Evolutionary conservation across 2,888 invertebrate species (phyloP), one percentile per base, ranked within the genome.

Genomic region (Apodemia duryi): DNA sequence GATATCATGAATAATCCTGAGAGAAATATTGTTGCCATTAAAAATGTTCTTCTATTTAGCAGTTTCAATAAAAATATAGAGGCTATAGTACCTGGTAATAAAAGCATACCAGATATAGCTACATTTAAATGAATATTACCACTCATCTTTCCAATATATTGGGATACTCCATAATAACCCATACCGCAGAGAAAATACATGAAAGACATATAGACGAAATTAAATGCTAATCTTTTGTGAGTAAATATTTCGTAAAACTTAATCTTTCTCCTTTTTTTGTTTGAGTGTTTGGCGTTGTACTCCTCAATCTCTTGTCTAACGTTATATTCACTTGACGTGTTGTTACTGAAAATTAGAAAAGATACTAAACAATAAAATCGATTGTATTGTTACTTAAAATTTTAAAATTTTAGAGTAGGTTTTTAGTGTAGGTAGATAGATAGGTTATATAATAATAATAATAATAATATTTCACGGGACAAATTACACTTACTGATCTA

Each of bases 101-200:
- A 93, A 28, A 95, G 81, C 0, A 84, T 77, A 10, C 95, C 97
- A 29, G 96, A 95, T 35, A 97, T 82, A 3, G 95, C 94, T 43
- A 97, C 96, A 78, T 97, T 97, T 2, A 94, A 62, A 77, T 97
- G 97, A 65, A 96, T 95, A 72, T 96, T 86, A 0, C 96, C 96
- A 52, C 94, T 95, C 75, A 96, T 92, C 77, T 95, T 93, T 0
- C 95, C 95, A 63, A 96, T 94, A 76, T 95, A 96, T 76, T 96
- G 96, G 0, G 96, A 95, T 38, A 97, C 94, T 0, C 97, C 97
- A 75, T 96, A 98, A 79, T 97, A 96, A 38, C 96, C 95, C 89
- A 97, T 93, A 6, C 97, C 96, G 63, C 96, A 95, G 0, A 95
- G 94, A 13, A 95, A 91, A 95, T 96, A 97, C 73, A 95, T 94